These are phyloP conservation scores for Spodoptera frugiperda DNA, from an alignment of 1,140 invertebrate species.

Conservation along the genomic window DNA sequence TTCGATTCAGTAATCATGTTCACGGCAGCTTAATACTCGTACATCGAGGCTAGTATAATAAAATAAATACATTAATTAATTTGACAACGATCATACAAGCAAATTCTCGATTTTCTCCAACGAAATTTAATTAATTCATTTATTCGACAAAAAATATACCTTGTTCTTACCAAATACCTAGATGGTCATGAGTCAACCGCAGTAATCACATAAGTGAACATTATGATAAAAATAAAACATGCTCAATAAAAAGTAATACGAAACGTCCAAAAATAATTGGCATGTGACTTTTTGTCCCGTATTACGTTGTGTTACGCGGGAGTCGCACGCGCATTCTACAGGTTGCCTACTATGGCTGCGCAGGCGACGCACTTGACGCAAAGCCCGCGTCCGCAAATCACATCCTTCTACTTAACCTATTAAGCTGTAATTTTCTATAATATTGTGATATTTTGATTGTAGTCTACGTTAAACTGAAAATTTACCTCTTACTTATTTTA, in stretches of 20 bases:
- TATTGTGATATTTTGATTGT: slow-evolving; percentile 19
- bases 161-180: not conserved
- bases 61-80: too few relatives aligned
- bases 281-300: slow-evolving; percentile 48
- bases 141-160: slow-evolving; percentile 5
- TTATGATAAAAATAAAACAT: slow-evolving; percentile 39
- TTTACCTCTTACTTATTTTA: too few relatives aligned
- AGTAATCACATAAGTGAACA: slow-evolving; percentile 29
- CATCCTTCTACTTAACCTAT: slow-evolving; percentile 71
- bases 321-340: slow-evolving; percentile 67
- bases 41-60: too few relatives aligned
- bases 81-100: too few relatives aligned
- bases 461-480: too few relatives aligned
- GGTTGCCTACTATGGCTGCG: slow-evolving; percentile 63
- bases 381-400: slow-evolving; percentile 45
- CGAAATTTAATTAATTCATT: slow-evolving; percentile 12
- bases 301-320: slow-evolving; percentile 61
- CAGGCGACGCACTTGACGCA: slow-evolving; percentile 58
- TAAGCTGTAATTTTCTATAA: slow-evolving; percentile 60
- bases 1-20: too few relatives aligned
- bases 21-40: too few relatives aligned
- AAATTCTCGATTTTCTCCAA: not conserved
- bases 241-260: slow-evolving; percentile 48
- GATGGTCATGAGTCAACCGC: too few relatives aligned
- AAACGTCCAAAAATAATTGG: slow-evolving; percentile 49